These are phyloP conservation scores for Drosophila murphyi DNA, from an alignment of 1,140 invertebrate genomes.

Conservation along the genomic window DNA sequence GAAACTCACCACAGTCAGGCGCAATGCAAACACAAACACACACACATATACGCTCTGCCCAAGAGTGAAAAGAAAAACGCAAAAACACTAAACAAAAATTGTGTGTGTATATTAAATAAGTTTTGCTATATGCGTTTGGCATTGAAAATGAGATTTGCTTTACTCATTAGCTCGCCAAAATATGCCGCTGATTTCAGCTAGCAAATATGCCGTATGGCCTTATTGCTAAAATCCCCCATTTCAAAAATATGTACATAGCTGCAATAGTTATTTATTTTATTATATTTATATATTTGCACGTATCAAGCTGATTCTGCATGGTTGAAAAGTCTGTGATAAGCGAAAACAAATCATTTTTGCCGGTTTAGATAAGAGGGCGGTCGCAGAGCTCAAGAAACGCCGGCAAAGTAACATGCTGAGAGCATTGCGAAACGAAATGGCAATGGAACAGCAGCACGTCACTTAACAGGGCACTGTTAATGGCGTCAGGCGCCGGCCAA, in stretches of 20 bases:
- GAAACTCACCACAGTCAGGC: slow-evolving; percentile 56
- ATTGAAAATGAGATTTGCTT: slow-evolving; percentile 59
- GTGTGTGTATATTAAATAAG: slow-evolving; percentile 26
- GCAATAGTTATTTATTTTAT: background rate
- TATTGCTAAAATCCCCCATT: slow-evolving; percentile 12
- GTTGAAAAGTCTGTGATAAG: slow-evolving; percentile 33
- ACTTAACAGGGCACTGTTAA: slow-evolving; percentile 60
- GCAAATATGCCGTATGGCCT: slow-evolving; percentile 38
- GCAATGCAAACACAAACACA: background rate
- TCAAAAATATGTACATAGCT: slow-evolving; percentile 14
- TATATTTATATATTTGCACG: slow-evolving; percentile 5
- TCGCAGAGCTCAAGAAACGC: slow-evolving; percentile 35
- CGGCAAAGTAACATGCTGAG: slow-evolving; percentile 47
- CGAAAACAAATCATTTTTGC: slow-evolving; percentile 48
- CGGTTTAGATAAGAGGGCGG: slow-evolving; percentile 68
- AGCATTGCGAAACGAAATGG: slow-evolving; percentile 23
- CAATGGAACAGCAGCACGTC: slow-evolving; percentile 37
- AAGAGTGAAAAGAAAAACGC: slow-evolving; percentile 22
- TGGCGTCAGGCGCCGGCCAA: slow-evolving; percentile 45
- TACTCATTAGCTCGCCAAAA: slow-evolving; percentile 37
- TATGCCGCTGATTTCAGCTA: slow-evolving; percentile 44
- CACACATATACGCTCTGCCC: slow-evolving; percentile 3
- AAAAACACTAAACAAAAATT: slow-evolving; percentile 20
- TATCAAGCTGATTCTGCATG: slow-evolving; percentile 13
- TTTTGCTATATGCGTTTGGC: slow-evolving; percentile 56